Evolutionary conservation across 2,797 vertebrate genomes (phyloP), one percentile per base, ranked within the genome.

Genomic region (Acanthopagrus latus): DNA sequence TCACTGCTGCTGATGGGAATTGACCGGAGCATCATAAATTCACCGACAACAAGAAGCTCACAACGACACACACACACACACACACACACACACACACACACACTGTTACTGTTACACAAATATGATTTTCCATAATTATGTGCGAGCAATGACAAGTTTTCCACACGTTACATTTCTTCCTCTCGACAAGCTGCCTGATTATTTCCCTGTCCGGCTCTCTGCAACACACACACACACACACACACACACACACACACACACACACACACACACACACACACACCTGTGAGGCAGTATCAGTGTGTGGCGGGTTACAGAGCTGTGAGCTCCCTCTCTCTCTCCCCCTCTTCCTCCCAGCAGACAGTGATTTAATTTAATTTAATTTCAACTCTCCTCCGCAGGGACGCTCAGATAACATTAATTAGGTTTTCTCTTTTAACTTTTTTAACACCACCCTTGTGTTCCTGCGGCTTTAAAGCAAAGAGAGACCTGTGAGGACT

Each of bases 391-490:
- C 83, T 69, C 57, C 74, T 89, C 88, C 82, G 43, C 76, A 7
- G 88, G 82, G 87, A 89, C 81, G 67, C 46, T 78, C 77, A 83
- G 93, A 94, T 93, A 93, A 93, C 86, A 89, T 91, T 93, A 92
- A 94, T 94, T 92, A 91, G 83, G 74, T 91, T 91, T 89, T 89
- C 83, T 86, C 76, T 88, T 84, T 88, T 82, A 85, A 84, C 71
- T 86, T 86, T 78, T 75, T 50, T 17, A 80, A 67, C 64, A 17
- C 71, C 20, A 23, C 72, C 47, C 70, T 71, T 41, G 63, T 76
- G 71, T 74, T 86, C 81, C 78, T 27, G 56, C 50, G 11, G 80
- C 69, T n/a, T 77, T 64, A 52, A 60, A 67, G 47, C 71, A 64
- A 59, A 85, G 54, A 2, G 10, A 46, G 21, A 66, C 48, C 43